Percentiles rank a stretch among this genome's conserved stretches.
phyloP scores from a whole-genome alignment of 2,888 invertebrate species.

The Furcula furcula region DNA sequence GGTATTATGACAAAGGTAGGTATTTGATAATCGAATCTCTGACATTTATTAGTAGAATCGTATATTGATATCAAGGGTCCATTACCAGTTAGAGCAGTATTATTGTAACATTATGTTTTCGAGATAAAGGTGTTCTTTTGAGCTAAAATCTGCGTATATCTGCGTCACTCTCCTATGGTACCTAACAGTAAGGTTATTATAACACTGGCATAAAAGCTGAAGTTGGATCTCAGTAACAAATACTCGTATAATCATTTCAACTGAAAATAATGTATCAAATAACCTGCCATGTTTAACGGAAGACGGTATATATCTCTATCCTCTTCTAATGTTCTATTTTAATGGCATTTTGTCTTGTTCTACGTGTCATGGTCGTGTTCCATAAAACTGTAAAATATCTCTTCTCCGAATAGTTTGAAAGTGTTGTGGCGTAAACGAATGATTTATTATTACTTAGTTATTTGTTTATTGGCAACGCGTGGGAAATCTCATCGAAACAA shows the following conservation, averaged over 20 bases:
- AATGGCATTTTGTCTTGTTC: slow-evolving; percentile 7
- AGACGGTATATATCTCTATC: slow-evolving; percentile 1
- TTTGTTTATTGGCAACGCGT: slow-evolving; percentile 9
- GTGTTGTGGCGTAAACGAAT: slow-evolving; percentile 4
- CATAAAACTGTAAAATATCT: slow-evolving; percentile 6
- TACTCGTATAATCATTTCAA: too few species aligned
- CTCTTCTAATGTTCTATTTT: slow-evolving; percentile 5
- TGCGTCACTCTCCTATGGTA: too few species aligned
- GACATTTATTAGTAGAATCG: too few species aligned
- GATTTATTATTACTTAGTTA: slow-evolving; percentile 12
- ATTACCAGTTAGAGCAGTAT: too few species aligned
- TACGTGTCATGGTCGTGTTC: slow-evolving; percentile 10
- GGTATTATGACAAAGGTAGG: slow-evolving; percentile 20
- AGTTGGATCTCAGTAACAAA: too few species aligned
- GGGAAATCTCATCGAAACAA: slow-evolving; percentile 1
- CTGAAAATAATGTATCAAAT: slow-evolving; percentile 4
- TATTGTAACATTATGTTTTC: too few species aligned
- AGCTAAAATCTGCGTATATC: too few species aligned
- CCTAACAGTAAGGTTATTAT: too few species aligned
- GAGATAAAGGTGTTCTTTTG: too few species aligned
- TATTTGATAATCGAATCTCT: slow-evolving; percentile 11
- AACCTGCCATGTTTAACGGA: slow-evolving; percentile 2
- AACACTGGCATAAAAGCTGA: too few species aligned
- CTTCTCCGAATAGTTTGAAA: slow-evolving; percentile 9
- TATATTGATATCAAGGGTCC: too few species aligned